Percentiles rank a stretch among this genome's conserved stretches.
Conservation (phyloP, 2,797 vertebrate species). For the Sebastes ruberrimus region DNA sequence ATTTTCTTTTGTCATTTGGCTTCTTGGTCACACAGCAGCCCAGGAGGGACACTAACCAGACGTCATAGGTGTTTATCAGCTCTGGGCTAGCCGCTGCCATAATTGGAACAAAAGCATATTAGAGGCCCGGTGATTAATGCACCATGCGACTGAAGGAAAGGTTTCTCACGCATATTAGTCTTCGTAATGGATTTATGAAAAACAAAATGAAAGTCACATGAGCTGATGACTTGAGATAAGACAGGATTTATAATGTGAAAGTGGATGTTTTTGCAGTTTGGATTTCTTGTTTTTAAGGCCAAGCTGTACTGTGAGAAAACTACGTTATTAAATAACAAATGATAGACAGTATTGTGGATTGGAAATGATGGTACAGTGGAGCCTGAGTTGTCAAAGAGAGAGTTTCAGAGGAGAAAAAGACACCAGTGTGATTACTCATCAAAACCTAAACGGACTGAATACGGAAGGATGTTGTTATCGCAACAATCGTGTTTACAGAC, state of each 20-base stretch:
- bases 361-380: conserved; percentile 13
- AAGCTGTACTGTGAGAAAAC: conserved; percentile 7
- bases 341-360: conserved; percentile 29
- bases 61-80: conserved; percentile 74
- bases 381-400: conserved; percentile 11
- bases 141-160: conserved; percentile 44
- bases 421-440: conserved; percentile 23
- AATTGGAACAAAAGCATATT: conserved; percentile 70
- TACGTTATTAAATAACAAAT: conserved; percentile 14
- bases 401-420: conserved; percentile 18
- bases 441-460: conserved; percentile 40
- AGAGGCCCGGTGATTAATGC: conserved; percentile 73
- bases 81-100: conserved; percentile 55
- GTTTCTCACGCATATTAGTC: conserved; percentile 66
- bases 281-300: conserved; percentile 32
- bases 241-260: conserved; percentile 42
- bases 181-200: conserved; percentile 67
- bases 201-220: conserved; percentile 42
- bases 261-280: neutral
- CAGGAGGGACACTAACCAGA: conserved; percentile 60
- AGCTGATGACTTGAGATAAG: conserved; percentile 35
- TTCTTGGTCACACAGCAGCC: conserved; percentile 46
- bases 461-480: conserved; percentile 34
- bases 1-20: conserved; percentile 59
- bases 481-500: conserved; percentile 34